phyloP scores from a whole-genome alignment of 2,797 vertebrate genomes.

The Pagetopsis macropterus region DNA sequence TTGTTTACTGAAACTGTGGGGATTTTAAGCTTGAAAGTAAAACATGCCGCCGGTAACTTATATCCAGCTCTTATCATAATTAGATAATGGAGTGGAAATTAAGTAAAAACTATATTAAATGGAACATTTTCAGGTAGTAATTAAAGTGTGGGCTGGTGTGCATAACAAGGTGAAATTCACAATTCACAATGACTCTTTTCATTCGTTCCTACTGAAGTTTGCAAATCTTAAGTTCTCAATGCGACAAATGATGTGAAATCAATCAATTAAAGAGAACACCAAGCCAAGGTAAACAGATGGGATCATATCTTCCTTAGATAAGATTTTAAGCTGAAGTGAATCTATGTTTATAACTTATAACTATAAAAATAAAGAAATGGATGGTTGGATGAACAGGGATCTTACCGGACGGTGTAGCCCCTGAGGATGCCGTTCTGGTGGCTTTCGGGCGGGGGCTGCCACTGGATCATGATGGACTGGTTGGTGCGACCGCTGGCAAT shows the following conservation, averaged over 20 bases:
- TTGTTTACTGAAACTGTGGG: neutral
- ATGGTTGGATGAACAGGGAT: neutral
- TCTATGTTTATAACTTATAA: no score
- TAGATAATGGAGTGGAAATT: constrained; percentile 3
- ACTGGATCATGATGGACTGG: constrained; percentile 99
- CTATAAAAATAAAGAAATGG: neutral
- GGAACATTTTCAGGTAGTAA: neutral
- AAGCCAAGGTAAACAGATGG: no score
- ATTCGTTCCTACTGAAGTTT: neutral
- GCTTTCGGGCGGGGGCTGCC: constrained; percentile 94
- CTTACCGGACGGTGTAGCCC: constrained; percentile 92
- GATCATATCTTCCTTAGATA: neutral
- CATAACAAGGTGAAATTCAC: neutral
- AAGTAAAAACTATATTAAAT: neutral
- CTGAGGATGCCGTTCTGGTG: constrained; percentile 95
- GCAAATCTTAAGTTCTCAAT: neutral
- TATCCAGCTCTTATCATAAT: neutral
- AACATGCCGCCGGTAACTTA: neutral
- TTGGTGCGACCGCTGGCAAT: constrained; percentile 96
- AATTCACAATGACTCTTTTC: neutral
- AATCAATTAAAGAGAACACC: neutral
- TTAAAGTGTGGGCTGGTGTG: neutral
- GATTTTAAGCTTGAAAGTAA: neutral
- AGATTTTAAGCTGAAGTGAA: neutral
- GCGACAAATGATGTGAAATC: neutral